Percentiles rank a stretch among this genome's conserved stretches.
Evolutionary conservation across 1,140 invertebrate species (phyloP).

Genomic region (Papilio glaucus): DNA sequence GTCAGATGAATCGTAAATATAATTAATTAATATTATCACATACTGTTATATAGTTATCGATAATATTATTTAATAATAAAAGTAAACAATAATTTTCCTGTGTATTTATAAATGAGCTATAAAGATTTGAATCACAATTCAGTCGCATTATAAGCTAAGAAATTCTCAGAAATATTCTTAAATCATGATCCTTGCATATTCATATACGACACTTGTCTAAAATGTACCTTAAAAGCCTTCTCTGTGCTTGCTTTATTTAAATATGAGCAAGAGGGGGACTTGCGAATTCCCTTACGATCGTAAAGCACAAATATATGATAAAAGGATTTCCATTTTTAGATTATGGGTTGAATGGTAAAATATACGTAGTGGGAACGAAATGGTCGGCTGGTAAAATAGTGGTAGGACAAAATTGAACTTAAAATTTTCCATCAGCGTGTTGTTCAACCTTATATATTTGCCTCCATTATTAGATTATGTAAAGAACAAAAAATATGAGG

Average conservation of each 20-base stretch:
- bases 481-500: no score
- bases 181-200: not conserved
- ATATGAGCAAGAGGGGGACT: slow-evolving; percentile 10
- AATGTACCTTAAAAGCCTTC: slow-evolving; percentile 16
- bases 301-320: slow-evolving; percentile 12
- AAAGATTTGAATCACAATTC: no score
- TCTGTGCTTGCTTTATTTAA: slow-evolving; percentile 1
- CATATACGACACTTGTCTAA: not conserved
- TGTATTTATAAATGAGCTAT: no score
- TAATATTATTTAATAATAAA: no score
- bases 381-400: not conserved
- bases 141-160: not conserved
- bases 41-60: no score
- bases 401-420: not conserved
- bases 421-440: no score
- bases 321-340: not conserved
- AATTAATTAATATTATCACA: no score
- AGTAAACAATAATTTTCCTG: no score
- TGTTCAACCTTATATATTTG: no score
- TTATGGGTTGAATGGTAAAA: not conserved
- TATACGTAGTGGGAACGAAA: not conserved
- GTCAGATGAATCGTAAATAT: no score
- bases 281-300: slow-evolving; percentile 11
- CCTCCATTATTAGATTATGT: no score
- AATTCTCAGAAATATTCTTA: not conserved